Evolutionary conservation across 2,797 vertebrate genomes (phyloP).

Genomic region (Hoplostethus atlanticus): DNA sequence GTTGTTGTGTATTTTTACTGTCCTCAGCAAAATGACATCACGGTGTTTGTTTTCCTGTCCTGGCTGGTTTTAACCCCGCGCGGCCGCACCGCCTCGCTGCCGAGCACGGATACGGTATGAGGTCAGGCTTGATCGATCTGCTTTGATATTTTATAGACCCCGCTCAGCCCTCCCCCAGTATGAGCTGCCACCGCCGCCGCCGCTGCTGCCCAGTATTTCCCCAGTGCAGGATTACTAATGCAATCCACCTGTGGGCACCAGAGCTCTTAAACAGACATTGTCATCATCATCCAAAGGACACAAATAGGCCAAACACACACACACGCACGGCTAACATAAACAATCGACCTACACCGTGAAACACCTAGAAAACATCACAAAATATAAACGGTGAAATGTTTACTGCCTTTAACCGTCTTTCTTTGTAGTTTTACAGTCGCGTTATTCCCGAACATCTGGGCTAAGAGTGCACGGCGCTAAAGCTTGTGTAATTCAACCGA

Average conservation of each 20-base stretch:
- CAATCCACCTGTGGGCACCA: conserved; percentile 49
- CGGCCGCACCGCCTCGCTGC: conserved; percentile 1
- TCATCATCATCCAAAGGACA: conserved; percentile 13
- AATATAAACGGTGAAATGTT: conserved; percentile 45
- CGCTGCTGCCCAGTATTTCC: conserved; percentile 36
- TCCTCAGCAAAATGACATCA: conserved; percentile 38
- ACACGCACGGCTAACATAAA: neutral
- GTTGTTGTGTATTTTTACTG: conserved; percentile 43
- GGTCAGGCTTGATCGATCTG: conserved; percentile 66
- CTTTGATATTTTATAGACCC: conserved; percentile 72
- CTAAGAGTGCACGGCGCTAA: conserved; percentile 39
- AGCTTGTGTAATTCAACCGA: conserved; percentile 43
- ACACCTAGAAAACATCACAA: conserved; percentile 38
- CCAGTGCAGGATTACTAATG: conserved; percentile 47
- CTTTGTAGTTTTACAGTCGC: conserved; percentile 62
- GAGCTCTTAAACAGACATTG: conserved; percentile 34
- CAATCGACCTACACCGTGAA: conserved; percentile 58
- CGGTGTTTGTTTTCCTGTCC: conserved; percentile 56
- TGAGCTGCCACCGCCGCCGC: conserved; percentile 25
- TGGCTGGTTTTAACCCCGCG: conserved; percentile 56
- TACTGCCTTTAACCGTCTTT: conserved; percentile 51
- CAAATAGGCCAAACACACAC: neutral
- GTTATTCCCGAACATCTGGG: conserved; percentile 65
- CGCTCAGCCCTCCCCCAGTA: conserved; percentile 50
- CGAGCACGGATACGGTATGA: conserved; percentile 40